Evolutionary conservation across 2,888 invertebrate genomes (phyloP).

Genomic region (Chromoteleia sp.): DNA sequence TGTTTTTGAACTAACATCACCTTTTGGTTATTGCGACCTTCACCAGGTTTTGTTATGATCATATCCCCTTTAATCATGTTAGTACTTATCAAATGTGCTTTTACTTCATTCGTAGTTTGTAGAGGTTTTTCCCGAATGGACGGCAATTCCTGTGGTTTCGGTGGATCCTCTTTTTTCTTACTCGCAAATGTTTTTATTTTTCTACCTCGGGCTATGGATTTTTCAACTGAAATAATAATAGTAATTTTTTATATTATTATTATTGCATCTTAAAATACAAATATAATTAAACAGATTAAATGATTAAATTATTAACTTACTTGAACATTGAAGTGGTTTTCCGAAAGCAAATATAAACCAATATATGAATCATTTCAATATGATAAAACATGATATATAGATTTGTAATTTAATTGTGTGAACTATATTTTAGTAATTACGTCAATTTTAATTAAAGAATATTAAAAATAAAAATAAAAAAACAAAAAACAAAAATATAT

Average conservation of each 20-base stretch:
- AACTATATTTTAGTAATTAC: too few species aligned
- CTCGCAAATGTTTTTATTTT: constrained; percentile 75
- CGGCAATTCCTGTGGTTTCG: constrained; percentile 64
- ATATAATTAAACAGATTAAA: background rate
- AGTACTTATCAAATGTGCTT: constrained; percentile 85
- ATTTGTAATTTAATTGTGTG: background rate
- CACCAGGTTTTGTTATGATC: constrained; percentile 82
- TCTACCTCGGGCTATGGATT: constrained; percentile 73
- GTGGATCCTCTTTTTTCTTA: constrained; percentile 79
- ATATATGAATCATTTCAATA: constrained; percentile 3
- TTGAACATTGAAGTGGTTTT: background rate
- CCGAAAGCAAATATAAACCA: constrained; percentile 1
- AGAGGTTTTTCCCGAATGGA: constrained; percentile 75
- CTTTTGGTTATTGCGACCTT: constrained; percentile 79
- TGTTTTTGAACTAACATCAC: constrained; percentile 82
- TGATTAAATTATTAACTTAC: constrained; percentile 4
- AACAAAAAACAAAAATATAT: background rate
- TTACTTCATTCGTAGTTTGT: constrained; percentile 84
- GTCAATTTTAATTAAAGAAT: too few species aligned
- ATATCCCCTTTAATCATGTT: constrained; percentile 83
- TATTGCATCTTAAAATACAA: too few species aligned
- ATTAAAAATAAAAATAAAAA: too few species aligned
- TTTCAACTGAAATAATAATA: constrained; percentile 64
- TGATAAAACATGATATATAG: too few species aligned
- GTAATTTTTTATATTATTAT: background rate